These are phyloP conservation scores for Umimayanthus kanabou DNA, from an alignment of 92 coral and sea anemone species.

Conservation along the genomic window DNA sequence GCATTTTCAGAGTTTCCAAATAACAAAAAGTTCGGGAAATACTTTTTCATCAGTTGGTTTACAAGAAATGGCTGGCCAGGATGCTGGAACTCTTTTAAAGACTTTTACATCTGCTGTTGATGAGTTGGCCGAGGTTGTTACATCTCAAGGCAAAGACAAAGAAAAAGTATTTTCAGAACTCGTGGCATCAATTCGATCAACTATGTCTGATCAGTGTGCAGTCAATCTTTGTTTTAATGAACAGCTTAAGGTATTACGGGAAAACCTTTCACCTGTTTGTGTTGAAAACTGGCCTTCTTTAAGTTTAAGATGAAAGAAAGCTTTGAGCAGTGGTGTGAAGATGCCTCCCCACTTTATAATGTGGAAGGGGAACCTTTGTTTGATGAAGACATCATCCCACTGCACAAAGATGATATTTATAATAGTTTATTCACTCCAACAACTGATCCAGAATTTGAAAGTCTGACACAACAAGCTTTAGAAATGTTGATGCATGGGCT, in stretches of 20 bases:
- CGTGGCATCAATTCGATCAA: background rate
- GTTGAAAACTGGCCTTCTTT: background rate
- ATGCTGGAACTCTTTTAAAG: background rate
- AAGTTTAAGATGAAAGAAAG: background rate
- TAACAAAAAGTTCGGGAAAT: background rate
- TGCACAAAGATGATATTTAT: background rate
- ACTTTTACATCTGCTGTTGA: background rate
- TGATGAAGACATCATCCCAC: background rate
- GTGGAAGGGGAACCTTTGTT: background rate
- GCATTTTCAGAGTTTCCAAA: background rate
- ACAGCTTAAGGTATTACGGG: background rate
- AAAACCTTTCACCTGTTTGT: background rate
- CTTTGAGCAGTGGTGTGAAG: background rate
- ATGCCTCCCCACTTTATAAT: background rate
- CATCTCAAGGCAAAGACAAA: background rate
- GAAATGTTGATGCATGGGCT: background rate
- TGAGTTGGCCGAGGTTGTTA: background rate
- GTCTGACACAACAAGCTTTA: background rate
- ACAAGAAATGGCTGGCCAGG: background rate
- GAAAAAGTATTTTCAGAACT: background rate
- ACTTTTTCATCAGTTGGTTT: background rate
- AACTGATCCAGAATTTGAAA: background rate
- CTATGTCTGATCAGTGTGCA: background rate
- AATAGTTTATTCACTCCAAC: background rate
- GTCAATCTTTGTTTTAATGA: background rate